Percentiles rank a stretch among this genome's conserved stretches.
Conservation (phyloP, 2,113 vertebrate species). For the Oriolus oriolus region DNA sequence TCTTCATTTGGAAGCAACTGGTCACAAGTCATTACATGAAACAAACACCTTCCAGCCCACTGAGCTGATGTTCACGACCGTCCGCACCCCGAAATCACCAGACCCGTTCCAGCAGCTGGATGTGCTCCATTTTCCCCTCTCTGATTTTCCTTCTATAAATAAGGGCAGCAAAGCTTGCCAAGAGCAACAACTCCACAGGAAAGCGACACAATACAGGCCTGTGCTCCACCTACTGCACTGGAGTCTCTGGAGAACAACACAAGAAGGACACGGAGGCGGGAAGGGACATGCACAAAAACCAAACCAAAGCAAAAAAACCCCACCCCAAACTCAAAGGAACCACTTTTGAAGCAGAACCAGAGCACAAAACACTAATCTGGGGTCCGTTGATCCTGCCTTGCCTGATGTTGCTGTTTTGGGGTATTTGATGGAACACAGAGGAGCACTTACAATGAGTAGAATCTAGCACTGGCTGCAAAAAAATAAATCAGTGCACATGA, state of each 20-base stretch:
- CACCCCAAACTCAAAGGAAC: background rate
- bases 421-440: background rate
- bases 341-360: background rate
- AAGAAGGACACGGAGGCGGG: background rate
- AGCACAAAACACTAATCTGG: background rate
- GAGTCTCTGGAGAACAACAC: conserved; percentile 38
- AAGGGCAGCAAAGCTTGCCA: conserved; percentile 33
- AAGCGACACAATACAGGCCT: conserved; percentile 68
- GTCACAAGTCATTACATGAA: background rate
- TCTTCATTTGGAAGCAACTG: background rate
- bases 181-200: conserved; percentile 69
- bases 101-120: background rate
- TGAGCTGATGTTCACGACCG: background rate
- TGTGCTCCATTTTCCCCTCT: background rate
- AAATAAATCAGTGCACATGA: background rate
- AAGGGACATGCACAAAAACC: background rate
- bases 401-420: background rate
- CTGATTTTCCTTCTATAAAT: background rate
- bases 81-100: background rate
- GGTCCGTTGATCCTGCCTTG: background rate
- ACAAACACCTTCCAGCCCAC: background rate
- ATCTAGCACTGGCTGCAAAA: background rate
- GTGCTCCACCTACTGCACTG: conserved; percentile 68
- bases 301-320: background rate
- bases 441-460: background rate